These are phyloP conservation scores for Taphrorychus bicolor DNA, from an alignment of 2,888 invertebrate genomes.

Conservation along the genomic window DNA sequence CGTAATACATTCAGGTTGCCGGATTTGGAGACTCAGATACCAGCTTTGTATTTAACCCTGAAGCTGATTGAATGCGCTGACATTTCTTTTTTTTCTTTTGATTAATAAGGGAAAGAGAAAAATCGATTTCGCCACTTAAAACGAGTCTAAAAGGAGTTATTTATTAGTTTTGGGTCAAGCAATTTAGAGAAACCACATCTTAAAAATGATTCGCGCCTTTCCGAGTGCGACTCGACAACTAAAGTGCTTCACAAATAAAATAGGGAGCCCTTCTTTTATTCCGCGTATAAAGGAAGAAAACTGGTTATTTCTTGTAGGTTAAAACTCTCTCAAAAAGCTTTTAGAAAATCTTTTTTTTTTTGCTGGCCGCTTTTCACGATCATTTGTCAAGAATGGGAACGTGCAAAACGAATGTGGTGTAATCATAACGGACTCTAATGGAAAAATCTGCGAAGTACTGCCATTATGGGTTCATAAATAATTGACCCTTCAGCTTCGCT, in stretches of 20 bases:
- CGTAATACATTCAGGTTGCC: slow-evolving; percentile 26
- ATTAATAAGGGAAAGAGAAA: no score
- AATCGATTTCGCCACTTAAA: no score
- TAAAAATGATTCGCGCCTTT: slow-evolving; percentile 4
- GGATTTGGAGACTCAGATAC: slow-evolving; percentile 1
- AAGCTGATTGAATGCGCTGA: no score
- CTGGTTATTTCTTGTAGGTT: slow-evolving; percentile 23
- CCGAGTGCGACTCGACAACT: neutral
- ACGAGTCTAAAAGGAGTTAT: neutral
- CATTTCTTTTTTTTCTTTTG: no score
- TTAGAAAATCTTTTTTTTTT: slow-evolving; percentile 16
- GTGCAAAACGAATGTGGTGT: slow-evolving; percentile 17
- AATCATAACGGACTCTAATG: slow-evolving; percentile 10
- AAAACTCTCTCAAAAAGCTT: slow-evolving; percentile 20
- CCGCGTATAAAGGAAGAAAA: slow-evolving; percentile 13
- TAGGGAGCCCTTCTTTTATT: slow-evolving; percentile 7
- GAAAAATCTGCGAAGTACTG: neutral
- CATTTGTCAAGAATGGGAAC: slow-evolving; percentile 16
- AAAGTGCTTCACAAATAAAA: slow-evolving; percentile 12
- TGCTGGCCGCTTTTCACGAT: slow-evolving; percentile 19
- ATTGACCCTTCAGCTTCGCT: neutral
- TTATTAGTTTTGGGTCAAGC: neutral
- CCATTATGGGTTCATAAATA: neutral
- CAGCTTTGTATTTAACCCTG: no score
- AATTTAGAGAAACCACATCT: slow-evolving; percentile 1